Evolutionary conservation across 2,888 invertebrate species (phyloP).

Genomic region (Gastrophysa polygoni): DNA sequence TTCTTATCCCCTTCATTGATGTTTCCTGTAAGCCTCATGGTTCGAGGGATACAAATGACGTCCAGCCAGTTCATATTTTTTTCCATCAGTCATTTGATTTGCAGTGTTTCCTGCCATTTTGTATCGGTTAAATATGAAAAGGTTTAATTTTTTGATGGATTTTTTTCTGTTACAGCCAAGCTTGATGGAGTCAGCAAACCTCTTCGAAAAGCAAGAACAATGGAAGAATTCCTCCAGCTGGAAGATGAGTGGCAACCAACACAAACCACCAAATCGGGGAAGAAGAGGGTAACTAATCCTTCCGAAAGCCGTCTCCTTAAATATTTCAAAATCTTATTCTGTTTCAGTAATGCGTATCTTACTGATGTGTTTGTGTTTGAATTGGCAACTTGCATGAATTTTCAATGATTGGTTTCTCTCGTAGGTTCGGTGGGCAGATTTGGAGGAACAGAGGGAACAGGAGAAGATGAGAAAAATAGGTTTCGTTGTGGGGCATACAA

Average conservation of each 20-base stretch:
- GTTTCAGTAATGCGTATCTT: no score
- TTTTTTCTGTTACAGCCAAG: constrained; percentile 72
- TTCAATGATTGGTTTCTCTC: constrained; percentile 27
- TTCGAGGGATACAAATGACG: no score
- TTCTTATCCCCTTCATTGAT: no score
- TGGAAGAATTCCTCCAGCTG: constrained; percentile 92
- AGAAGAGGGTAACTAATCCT: constrained; percentile 77
- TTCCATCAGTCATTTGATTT: no score
- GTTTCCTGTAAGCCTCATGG: no score
- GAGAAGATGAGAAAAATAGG: constrained; percentile 94
- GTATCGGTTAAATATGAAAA: no score
- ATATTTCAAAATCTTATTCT: no score
- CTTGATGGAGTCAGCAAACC: constrained; percentile 89
- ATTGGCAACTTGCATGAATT: background rate
- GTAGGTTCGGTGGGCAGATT: constrained; percentile 97
- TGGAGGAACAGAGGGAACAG: constrained; percentile 91
- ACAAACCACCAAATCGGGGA: constrained; percentile 70
- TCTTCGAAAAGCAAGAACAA: constrained; percentile 73
- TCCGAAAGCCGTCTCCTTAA: no score
- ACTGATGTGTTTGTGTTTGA: no score
- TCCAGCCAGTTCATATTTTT: no score
- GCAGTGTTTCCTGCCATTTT: no score
- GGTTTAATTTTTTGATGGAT: constrained; percentile 17
- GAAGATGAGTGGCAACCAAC: constrained; percentile 76
- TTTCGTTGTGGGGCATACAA: constrained; percentile 95